Evolutionary conservation across 2,888 invertebrate species (phyloP).

Genomic region (Lordiphosa andalusiaca): DNA sequence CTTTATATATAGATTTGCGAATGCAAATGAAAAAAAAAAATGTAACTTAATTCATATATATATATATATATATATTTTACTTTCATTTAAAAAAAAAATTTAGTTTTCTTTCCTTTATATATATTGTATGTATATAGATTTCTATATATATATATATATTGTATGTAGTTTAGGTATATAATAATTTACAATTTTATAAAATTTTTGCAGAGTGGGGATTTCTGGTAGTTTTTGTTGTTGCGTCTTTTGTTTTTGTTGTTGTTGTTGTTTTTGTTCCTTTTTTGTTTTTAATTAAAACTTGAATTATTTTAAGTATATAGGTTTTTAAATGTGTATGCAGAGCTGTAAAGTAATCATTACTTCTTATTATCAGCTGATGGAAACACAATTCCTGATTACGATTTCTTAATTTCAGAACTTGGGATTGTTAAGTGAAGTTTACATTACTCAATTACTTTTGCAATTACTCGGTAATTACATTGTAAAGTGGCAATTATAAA

Average conservation of each 20-base stretch:
- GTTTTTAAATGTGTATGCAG: neutral
- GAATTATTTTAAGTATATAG: conserved; percentile 17
- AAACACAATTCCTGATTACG: too few species aligned
- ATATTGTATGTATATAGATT: conserved; percentile 13
- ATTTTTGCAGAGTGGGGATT: conserved; percentile 41
- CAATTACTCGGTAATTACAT: too few species aligned
- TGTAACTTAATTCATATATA: too few species aligned
- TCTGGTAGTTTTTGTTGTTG: conserved; percentile 14
- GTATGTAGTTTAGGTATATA: conserved; percentile 11
- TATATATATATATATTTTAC: too few species aligned
- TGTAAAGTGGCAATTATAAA: too few species aligned
- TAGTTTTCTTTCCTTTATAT: conserved; percentile 14
- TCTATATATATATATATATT: conserved; percentile 18
- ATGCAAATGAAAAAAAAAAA: too few species aligned
- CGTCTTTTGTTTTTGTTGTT: conserved; percentile 25
- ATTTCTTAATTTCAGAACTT: too few species aligned
- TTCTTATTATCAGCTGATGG: too few species aligned
- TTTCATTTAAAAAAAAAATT: neutral
- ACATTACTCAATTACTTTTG: too few species aligned
- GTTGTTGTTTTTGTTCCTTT: conserved; percentile 12
- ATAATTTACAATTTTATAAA: conserved; percentile 69
- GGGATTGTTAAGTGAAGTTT: too few species aligned
- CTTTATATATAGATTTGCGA: conserved; percentile 13
- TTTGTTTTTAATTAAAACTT: conserved; percentile 36
- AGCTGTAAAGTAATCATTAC: too few species aligned